phyloP scores from a whole-genome alignment of 1,140 invertebrate species.

The Xylocopa sonorina region DNA sequence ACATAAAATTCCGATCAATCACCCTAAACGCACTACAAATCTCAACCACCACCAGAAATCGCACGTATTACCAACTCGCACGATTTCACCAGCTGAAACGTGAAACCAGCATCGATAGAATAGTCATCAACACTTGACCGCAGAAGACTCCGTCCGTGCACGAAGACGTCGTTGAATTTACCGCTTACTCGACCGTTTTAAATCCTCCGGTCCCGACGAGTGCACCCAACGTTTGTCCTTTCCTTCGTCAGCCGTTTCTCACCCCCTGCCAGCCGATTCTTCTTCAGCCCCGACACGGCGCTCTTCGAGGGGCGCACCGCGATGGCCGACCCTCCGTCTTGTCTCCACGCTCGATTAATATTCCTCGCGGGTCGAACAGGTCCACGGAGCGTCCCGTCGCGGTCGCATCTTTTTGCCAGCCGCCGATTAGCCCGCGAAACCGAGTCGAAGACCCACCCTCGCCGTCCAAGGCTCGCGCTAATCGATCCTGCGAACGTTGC shows the following conservation, averaged over 20 bases:
- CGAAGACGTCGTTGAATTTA: slow-evolving; percentile 64
- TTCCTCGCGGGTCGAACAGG: slow-evolving; percentile 55
- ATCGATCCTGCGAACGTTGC: slow-evolving; percentile 57
- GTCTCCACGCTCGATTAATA: slow-evolving; percentile 56
- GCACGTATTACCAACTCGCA: too few relatives aligned
- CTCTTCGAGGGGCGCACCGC: slow-evolving; percentile 6
- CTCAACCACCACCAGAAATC: too few relatives aligned
- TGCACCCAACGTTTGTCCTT: slow-evolving; percentile 54
- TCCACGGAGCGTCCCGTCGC: too few relatives aligned
- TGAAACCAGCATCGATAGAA: too few relatives aligned
- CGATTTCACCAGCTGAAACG: too few relatives aligned
- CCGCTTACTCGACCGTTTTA: slow-evolving; percentile 71
- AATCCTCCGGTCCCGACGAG: slow-evolving; percentile 67
- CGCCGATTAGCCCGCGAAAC: too few relatives aligned
- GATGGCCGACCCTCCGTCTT: background rate
- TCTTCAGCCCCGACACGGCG: slow-evolving; percentile 12
- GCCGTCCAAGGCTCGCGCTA: slow-evolving; percentile 50
- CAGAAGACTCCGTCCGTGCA: slow-evolving; percentile 21
- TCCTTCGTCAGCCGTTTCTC: slow-evolving; percentile 27
- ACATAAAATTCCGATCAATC: too few relatives aligned
- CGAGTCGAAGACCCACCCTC: background rate
- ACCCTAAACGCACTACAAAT: too few relatives aligned
- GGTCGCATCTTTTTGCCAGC: slow-evolving; percentile 50
- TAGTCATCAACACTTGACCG: slow-evolving; percentile 30
- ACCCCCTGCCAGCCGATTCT: slow-evolving; percentile 11